A percentile compares a stretch with the other conserved stretches of the same genome.
Evolutionary conservation across 1,140 invertebrate genomes (phyloP).

Genomic region (Drosophila prosaltans): DNA sequence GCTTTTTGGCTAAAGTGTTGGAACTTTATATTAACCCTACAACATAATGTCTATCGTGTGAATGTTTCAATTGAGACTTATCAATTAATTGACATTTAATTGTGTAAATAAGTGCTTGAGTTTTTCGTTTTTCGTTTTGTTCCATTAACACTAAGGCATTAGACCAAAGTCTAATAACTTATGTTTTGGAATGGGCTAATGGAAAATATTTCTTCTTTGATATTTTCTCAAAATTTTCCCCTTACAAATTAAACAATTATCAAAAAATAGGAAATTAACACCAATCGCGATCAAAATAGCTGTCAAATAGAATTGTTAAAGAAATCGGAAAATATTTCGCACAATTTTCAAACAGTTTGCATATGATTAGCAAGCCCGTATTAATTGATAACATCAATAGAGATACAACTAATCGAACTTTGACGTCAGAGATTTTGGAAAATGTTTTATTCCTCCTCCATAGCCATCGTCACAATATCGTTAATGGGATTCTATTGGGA

Average conservation of each 20-base stretch:
- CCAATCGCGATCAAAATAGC: conserved; percentile 65
- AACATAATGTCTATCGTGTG: not conserved
- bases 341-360: conserved; percentile 52
- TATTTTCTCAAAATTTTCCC: conserved; percentile 53
- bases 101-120: conserved; percentile 34
- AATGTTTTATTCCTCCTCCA: conserved; percentile 8
- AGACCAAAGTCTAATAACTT: conserved; percentile 14
- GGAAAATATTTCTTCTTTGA: not conserved
- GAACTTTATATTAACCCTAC: conserved; percentile 36
- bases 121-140: conserved; percentile 5
- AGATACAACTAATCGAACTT: conserved; percentile 30
- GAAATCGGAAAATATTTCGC: conserved; percentile 61
- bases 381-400: conserved; percentile 55
- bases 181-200: not conserved
- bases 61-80: conserved; percentile 34
- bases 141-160: conserved; percentile 26
- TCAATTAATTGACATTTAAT: conserved; percentile 69
- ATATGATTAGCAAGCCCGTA: conserved; percentile 43
- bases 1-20: conserved; percentile 32
- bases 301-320: conserved; percentile 55
- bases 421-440: conserved; percentile 44
- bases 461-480: not conserved
- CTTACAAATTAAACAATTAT: conserved; percentile 37
- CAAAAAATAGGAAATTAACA: conserved; percentile 33
- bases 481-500: conserved; percentile 11